A percentile compares a stretch with the other conserved stretches of the same genome.
Evolutionary conservation across 1,140 invertebrate species (phyloP).

Genomic region (Aphelinus atriplicis): DNA sequence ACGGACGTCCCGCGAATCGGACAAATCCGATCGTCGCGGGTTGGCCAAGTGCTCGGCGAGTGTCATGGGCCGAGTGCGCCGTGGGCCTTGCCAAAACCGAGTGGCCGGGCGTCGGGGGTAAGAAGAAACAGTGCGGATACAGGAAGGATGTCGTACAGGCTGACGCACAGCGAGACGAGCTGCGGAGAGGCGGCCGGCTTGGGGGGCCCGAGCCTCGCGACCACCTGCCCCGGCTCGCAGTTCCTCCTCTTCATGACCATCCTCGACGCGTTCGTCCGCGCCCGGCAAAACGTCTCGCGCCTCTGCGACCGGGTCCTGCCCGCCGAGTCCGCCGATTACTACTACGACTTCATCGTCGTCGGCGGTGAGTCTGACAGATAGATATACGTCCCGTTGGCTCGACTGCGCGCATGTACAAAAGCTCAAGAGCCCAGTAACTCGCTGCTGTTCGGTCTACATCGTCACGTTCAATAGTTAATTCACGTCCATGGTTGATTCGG

Average conservation of each 20-base stretch:
- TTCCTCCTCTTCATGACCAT: slow-evolving; percentile 70
- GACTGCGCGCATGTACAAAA: no score
- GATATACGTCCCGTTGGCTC: background rate
- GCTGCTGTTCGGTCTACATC: no score
- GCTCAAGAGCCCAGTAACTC: no score
- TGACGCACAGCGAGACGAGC: slow-evolving; percentile 34
- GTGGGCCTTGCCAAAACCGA: no score
- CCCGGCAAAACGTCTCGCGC: slow-evolving; percentile 64
- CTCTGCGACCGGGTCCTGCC: slow-evolving; percentile 64
- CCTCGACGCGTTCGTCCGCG: slow-evolving; percentile 65
- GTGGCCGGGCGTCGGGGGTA: background rate
- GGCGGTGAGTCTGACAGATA: slow-evolving; percentile 59
- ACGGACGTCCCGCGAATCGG: slow-evolving; percentile 16
- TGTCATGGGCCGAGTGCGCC: background rate
- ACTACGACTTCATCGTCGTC: slow-evolving; percentile 71
- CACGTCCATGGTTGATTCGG: no score
- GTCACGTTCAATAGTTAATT: no score
- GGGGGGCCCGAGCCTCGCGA: slow-evolving; percentile 63
- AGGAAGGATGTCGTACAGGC: slow-evolving; percentile 53
- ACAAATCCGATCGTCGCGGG: no score
- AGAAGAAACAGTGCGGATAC: background rate
- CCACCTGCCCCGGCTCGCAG: slow-evolving; percentile 64
- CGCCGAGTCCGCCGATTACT: slow-evolving; percentile 53
- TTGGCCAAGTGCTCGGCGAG: background rate
- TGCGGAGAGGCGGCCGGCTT: slow-evolving; percentile 51